Evolutionary conservation across 2,113 vertebrate genomes (phyloP).

Genomic region (Eptatretus burgeri): DNA sequence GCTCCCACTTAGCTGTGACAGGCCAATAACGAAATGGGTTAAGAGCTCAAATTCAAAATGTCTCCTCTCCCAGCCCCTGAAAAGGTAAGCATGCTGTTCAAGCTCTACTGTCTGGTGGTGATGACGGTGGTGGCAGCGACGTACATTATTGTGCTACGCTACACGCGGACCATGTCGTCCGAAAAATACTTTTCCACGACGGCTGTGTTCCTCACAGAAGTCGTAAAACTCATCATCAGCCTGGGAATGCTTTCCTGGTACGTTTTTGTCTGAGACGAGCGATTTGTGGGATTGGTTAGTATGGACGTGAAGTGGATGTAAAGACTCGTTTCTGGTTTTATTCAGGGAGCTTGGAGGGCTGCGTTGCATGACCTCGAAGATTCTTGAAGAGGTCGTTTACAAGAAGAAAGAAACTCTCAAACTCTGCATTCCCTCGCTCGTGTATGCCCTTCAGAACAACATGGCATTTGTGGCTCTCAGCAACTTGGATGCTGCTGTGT

Average conservation of each 20-base stretch:
- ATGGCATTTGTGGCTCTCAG: conserved; percentile 86
- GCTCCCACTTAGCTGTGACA: too few species aligned
- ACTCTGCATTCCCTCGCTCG: conserved; percentile 58
- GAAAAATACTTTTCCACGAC: conserved; percentile 68
- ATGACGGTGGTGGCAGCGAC: conserved; percentile 84
- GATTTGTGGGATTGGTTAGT: too few species aligned
- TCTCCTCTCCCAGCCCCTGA: conserved; percentile 19
- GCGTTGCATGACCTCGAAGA: conserved; percentile 20
- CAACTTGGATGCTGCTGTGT: conserved; percentile 78
- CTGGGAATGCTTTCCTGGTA: conserved; percentile 55
- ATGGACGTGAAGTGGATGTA: too few species aligned
- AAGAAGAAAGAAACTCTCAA: conserved; percentile 56
- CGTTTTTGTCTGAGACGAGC: conserved; percentile 8
- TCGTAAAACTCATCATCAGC: conserved; percentile 59
- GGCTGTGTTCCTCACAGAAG: conserved; percentile 53
- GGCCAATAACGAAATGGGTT: too few species aligned
- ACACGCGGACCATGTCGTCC: conserved; percentile 37
- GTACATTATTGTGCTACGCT: conserved; percentile 43
- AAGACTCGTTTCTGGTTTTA: conserved; percentile 10
- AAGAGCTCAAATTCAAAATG: background rate
- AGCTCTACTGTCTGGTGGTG: conserved; percentile 65
- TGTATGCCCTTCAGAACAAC: conserved; percentile 82
- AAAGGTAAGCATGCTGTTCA: conserved; percentile 48
- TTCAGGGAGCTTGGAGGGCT: conserved; percentile 45
- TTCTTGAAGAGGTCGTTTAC: conserved; percentile 37